Evolutionary conservation across 1,140 invertebrate genomes (phyloP), one percentile per base, ranked within the genome.

Genomic region (Stenopsyche tienmushanensis): DNA sequence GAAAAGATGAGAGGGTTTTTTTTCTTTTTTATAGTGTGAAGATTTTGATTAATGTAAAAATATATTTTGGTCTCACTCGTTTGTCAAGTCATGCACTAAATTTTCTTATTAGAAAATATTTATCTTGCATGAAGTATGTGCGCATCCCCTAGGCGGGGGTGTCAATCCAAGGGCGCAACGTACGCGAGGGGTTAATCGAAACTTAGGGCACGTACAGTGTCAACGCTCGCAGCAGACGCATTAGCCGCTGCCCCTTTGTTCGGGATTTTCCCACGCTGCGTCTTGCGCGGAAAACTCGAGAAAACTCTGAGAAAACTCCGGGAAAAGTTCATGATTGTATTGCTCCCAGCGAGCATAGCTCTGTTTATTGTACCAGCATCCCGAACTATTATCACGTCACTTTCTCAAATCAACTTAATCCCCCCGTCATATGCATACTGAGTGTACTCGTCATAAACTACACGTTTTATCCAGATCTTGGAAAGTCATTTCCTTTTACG

Each of bases 221-320:
- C 47, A 49, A 60, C 64, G 54, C 23, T 59, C 57, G 45, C 64
- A 52, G 17, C 57, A 60, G 57, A 60, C 57, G 57, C 57, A 60
- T 60, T 60, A 60, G 57, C 18, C 64, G 55, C n/a, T n/a, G n/a
- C 25, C 54, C 57, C 55, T 53, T 58, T 65, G 55, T 34, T 59
- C 24, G 45, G 29, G 13, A 20, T 20, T 59, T 59, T 65, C 64
- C 47, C 64, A 65, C 64, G 64, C 64, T 50, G 59, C 59, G 59
- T 62, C 24, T 62, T 15, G 17, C 29, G 29, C 7, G 8, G 9
- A 24, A 59, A 15, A 41, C 29, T 15, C 25, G 52, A 53, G 47
- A 64, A 57, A 65, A 44, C 60, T 60, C 44, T 34, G 29, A 42
- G 39, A 60, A 60, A 60, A 39, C 54, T 57, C 39, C 20, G 34